phyloP scores from a whole-genome alignment of 2,888 invertebrate genomes.

The Mythimna albipuncta region DNA sequence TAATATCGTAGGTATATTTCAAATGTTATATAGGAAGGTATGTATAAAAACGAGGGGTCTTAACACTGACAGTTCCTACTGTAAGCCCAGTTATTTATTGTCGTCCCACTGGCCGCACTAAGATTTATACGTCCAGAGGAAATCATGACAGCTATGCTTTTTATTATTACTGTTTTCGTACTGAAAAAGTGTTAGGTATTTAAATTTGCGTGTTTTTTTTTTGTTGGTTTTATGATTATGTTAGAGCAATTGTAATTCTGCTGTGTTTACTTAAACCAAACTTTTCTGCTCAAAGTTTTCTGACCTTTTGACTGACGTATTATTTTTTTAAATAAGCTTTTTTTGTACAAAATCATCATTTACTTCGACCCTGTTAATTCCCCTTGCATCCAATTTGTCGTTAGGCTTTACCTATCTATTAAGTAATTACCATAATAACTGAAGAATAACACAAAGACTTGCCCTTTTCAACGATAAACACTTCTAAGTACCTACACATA shows the following conservation, averaged over 20 bases:
- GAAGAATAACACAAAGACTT: background rate
- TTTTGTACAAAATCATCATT: no score
- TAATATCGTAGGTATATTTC: slow-evolving; percentile 9
- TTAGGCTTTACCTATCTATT: no score
- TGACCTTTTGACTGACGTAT: no score
- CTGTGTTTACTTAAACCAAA: no score
- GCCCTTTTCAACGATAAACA: background rate
- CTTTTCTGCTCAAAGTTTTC: no score
- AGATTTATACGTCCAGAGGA: slow-evolving; percentile 83
- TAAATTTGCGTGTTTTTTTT: background rate
- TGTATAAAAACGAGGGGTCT: slow-evolving; percentile 62
- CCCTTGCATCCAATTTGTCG: background rate
- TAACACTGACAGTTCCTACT: slow-evolving; percentile 63
- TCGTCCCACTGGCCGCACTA: slow-evolving; percentile 81
- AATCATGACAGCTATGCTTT: slow-evolving; percentile 75
- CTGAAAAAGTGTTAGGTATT: slow-evolving; percentile 25
- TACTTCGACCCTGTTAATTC: background rate
- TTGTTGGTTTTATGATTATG: slow-evolving; percentile 1
- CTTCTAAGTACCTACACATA: slow-evolving; percentile 1
- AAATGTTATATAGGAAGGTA: slow-evolving; percentile 37
- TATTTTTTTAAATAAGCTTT: no score
- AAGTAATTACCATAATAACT: background rate
- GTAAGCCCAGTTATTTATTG: slow-evolving; percentile 85
- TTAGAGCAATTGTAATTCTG: background rate
- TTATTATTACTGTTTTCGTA: slow-evolving; percentile 73